A percentile compares a stretch with the other conserved stretches of the same genome.
Conservation (phyloP, 2,888 invertebrate species). For the Nymphalis c-album region DNA sequence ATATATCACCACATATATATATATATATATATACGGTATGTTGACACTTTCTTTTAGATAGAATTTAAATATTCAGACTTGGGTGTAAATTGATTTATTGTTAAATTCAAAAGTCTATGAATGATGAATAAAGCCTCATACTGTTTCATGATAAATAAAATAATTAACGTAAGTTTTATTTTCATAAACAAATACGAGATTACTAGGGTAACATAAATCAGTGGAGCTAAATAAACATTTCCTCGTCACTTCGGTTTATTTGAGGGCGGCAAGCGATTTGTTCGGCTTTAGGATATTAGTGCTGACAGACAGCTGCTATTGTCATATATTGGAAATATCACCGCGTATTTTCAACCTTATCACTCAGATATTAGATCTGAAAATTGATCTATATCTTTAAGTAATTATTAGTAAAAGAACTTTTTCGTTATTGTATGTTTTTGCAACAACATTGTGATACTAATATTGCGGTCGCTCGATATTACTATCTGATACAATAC, state of each 20-base stretch:
- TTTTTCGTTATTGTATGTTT: not conserved
- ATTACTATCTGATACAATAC: too few species aligned
- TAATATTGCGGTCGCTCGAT: not conserved
- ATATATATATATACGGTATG: too few species aligned
- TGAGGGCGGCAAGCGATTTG: constrained; percentile 47
- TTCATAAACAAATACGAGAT: constrained; percentile 7
- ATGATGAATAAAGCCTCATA: too few species aligned
- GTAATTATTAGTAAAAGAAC: constrained; percentile 18
- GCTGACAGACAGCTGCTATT: constrained; percentile 38
- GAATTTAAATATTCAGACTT: too few species aligned
- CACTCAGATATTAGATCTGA: constrained; percentile 6
- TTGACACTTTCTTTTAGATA: too few species aligned
- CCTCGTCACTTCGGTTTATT: constrained; percentile 58
- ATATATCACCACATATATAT: too few species aligned
- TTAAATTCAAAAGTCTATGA: too few species aligned
- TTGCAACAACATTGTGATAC: not conserved
- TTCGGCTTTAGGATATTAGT: constrained; percentile 52
- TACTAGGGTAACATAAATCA: constrained; percentile 29
- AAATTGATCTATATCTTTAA: not conserved
- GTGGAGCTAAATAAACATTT: constrained; percentile 41
- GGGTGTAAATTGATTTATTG: too few species aligned
- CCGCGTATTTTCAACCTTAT: constrained; percentile 28
- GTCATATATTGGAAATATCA: constrained; percentile 30
- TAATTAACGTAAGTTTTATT: not conserved
- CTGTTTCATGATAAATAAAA: not conserved